Evolutionary conservation across 2,797 vertebrate species (phyloP).

Genomic region (Falco concolor): DNA sequence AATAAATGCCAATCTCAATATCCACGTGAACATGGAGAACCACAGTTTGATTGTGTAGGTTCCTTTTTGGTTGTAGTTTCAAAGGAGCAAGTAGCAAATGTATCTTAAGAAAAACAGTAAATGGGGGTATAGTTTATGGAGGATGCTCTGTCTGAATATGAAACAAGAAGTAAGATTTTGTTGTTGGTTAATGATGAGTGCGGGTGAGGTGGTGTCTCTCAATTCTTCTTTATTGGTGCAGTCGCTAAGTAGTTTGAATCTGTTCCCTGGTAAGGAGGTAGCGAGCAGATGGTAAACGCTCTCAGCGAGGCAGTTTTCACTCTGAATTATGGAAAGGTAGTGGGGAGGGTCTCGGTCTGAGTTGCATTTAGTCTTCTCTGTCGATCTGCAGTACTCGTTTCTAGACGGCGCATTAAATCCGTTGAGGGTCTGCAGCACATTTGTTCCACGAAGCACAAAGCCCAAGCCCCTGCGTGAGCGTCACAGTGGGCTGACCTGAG

Average conservation of each 20-base stretch:
- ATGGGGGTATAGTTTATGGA: not conserved
- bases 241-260: not conserved
- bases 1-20: too few relatives aligned
- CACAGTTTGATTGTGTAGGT: not conserved
- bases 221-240: not conserved
- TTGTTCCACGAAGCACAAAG: not conserved
- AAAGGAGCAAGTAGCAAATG: not conserved
- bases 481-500: not conserved
- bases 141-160: not conserved
- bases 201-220: not conserved
- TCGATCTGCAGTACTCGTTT: accelerated
- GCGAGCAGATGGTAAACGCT: not conserved
- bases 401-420: not conserved
- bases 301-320: not conserved
- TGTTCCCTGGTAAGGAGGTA: not conserved
- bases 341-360: not conserved
- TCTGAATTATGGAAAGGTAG: not conserved
- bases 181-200: not conserved
- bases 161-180: not conserved
- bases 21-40: not conserved
- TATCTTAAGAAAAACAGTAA: not conserved
- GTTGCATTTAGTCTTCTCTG: not conserved
- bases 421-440: not conserved
- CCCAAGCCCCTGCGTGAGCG: not conserved
- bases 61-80: not conserved